phyloP scores from a whole-genome alignment of 2,888 invertebrate species.

The Aleiodes alternator region DNA sequence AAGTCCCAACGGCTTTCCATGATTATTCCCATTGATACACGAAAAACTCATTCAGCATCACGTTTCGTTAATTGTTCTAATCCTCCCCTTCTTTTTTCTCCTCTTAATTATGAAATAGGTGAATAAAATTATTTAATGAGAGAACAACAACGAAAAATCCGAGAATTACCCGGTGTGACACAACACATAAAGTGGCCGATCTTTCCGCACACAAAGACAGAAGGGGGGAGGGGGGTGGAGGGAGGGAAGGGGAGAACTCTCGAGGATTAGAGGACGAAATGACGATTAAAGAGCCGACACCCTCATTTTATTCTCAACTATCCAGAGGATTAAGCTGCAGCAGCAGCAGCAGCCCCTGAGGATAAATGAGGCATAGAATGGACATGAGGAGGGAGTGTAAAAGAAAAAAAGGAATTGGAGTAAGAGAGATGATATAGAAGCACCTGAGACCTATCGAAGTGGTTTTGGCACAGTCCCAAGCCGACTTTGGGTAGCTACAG shows the following conservation, averaged over 20 bases:
- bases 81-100: neutral
- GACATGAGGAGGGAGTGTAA: neutral
- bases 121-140: neutral
- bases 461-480: slow-evolving; percentile 37
- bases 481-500: slow-evolving; percentile 50
- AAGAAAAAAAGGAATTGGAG: slow-evolving; percentile 1
- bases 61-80: slow-evolving; percentile 12
- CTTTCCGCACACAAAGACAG: no score
- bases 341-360: neutral
- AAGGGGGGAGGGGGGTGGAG: no score
- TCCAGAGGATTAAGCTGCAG: slow-evolving; percentile 33
- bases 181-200: no score
- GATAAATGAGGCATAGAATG: neutral
- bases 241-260: neutral
- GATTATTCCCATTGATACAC: neutral
- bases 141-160: neutral
- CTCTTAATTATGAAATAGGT: slow-evolving; percentile 25
- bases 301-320: slow-evolving; percentile 44
- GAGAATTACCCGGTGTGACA: no score
- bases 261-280: slow-evolving; percentile 35
- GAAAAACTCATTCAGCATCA: slow-evolving; percentile 2
- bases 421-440: slow-evolving; percentile 29
- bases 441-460: slow-evolving; percentile 49
- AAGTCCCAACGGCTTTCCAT: neutral
- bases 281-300: slow-evolving; percentile 39